A percentile compares a stretch with the other conserved stretches of the same genome.
Conservation (phyloP, 2,113 vertebrate genomes). For the Tragelaphus strepsiceros region DNA sequence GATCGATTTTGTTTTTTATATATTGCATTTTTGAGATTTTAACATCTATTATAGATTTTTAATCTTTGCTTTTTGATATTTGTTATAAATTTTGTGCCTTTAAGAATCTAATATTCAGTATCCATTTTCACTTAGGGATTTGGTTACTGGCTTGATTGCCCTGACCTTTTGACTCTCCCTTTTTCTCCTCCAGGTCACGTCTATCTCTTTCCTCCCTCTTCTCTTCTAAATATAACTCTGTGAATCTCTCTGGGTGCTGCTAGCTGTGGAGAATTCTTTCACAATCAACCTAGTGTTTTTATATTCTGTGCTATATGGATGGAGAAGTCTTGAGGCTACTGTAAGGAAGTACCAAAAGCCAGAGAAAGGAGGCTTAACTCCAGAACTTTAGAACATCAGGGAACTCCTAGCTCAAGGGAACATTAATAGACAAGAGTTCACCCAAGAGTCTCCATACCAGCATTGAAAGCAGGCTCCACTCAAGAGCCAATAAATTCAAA, state of each 20-base stretch:
- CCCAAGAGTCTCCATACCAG: neutral
- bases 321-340: neutral
- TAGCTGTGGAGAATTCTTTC: neutral
- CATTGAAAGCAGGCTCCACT: neutral
- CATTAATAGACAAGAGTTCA: neutral
- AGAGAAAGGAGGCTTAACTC: neutral
- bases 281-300: neutral
- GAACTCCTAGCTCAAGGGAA: neutral
- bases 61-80: neutral
- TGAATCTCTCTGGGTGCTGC: neutral
- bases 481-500: neutral
- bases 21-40: neutral
- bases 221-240: neutral
- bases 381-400: neutral
- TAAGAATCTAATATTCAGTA: neutral
- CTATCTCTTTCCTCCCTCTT: neutral
- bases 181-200: neutral
- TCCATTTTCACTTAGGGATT: neutral
- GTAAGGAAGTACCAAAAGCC: neutral
- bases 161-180: neutral
- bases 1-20: neutral
- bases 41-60: neutral
- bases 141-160: neutral
- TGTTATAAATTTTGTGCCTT: neutral
- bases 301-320: neutral